These are phyloP conservation scores for Germaria angustata DNA, from an alignment of 2,888 invertebrate species.

Conservation along the genomic window DNA sequence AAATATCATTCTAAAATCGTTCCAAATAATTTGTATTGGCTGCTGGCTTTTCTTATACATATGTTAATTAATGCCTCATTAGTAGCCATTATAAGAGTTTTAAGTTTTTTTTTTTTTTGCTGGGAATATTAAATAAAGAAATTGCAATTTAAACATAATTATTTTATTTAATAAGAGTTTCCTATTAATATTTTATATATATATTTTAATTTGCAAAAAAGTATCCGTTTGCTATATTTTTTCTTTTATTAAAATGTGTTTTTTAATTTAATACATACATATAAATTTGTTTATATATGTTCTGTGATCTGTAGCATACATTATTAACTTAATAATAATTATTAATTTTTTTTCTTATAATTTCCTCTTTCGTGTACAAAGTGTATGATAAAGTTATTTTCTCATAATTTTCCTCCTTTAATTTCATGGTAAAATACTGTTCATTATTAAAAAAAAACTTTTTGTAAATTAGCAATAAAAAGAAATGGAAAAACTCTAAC, in stretches of 20 bases:
- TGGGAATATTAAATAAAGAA: conserved; percentile 49
- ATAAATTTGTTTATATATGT: conserved; percentile 70
- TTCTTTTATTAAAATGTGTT: conserved; percentile 1
- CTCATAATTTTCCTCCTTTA: neutral
- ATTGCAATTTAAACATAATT: conserved; percentile 39
- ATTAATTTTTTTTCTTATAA: conserved; percentile 13
- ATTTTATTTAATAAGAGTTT: conserved; percentile 39
- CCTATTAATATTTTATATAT: conserved; percentile 38
- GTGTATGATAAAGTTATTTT: conserved; percentile 62
- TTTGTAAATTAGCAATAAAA: conserved; percentile 55
- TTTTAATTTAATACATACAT: conserved; percentile 50
- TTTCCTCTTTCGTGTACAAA: conserved; percentile 45
- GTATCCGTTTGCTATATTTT: conserved; percentile 17
- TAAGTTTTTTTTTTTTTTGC: neutral
- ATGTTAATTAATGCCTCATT: too few relatives aligned
- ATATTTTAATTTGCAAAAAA: conserved; percentile 3
- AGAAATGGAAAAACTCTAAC: conserved; percentile 25
- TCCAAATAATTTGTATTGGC: too few relatives aligned
- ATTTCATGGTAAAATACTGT: conserved; percentile 12
- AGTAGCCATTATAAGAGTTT: too few relatives aligned
- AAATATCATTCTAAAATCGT: too few relatives aligned
- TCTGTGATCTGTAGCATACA: conserved; percentile 80
- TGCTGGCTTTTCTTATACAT: too few relatives aligned
- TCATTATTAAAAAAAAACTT: conserved; percentile 37
- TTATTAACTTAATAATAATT: conserved; percentile 68